Percentiles rank a stretch among this genome's conserved stretches.
Evolutionary conservation across 2,888 invertebrate genomes (phyloP).

Genomic region (Pristionchus fissidentatus): DNA sequence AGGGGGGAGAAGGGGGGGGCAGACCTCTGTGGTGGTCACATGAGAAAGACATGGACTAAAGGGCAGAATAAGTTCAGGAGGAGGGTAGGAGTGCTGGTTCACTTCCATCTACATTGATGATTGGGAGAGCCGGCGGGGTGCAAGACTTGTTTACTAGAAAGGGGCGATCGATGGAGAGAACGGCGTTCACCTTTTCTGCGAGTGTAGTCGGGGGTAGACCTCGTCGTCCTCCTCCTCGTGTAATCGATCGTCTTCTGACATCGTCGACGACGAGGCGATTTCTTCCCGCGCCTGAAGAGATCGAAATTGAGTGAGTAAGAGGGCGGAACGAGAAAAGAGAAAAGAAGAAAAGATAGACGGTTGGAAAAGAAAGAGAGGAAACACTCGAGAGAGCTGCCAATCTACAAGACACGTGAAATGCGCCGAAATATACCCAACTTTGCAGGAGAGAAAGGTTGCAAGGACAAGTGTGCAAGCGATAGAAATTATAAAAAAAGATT

Average conservation of each 20-base stretch:
- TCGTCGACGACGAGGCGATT: constrained; percentile 24
- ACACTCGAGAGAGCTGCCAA: constrained; percentile 28
- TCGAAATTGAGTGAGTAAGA: background rate
- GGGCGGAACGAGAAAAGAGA: background rate
- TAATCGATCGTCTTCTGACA: constrained; percentile 37
- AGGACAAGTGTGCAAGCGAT: too few species aligned
- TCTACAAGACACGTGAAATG: constrained; percentile 8
- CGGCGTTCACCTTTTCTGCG: constrained; percentile 4
- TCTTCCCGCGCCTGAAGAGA: constrained; percentile 17
- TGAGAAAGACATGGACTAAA: constrained; percentile 23
- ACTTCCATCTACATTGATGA: constrained; percentile 31
- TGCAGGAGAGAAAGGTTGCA: background rate
- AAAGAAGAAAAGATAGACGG: background rate
- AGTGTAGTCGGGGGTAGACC: constrained; percentile 35
- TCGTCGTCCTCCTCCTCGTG: constrained; percentile 38
- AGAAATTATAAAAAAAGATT: too few species aligned
- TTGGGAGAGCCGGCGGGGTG: background rate
- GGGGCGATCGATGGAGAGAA: constrained; percentile 26
- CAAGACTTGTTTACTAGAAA: constrained; percentile 32
- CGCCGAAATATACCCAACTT: background rate
- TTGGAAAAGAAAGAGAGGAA: constrained; percentile 29
- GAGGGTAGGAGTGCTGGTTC: background rate
- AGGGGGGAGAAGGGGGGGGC: background rate
- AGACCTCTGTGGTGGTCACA: background rate
- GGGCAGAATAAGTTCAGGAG: background rate